phyloP scores from a whole-genome alignment of 2,797 vertebrate species.

The Buphagus erythrorhynchus region DNA sequence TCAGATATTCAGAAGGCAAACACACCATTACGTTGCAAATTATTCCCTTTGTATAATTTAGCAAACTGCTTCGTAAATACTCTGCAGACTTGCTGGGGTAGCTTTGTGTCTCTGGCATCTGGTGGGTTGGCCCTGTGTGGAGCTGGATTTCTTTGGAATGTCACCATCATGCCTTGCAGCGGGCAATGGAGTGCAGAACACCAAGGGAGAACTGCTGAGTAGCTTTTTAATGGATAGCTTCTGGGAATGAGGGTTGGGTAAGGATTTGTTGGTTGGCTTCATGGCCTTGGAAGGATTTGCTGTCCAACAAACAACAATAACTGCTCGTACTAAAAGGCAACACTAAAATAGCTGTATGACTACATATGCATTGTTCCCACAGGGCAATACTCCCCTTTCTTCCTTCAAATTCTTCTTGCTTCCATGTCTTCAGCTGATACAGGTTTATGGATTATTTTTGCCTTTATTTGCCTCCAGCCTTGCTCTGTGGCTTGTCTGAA shows the following conservation, averaged over 20 bases:
- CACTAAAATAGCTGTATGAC: neutral
- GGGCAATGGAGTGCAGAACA: neutral
- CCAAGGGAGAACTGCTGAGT: rapidly evolving
- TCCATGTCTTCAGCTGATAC: neutral
- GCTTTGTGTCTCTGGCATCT: neutral
- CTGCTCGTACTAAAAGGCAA: neutral
- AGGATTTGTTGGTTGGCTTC: neutral
- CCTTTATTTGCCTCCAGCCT: neutral
- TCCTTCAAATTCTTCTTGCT: neutral
- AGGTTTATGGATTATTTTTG: neutral
- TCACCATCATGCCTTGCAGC: neutral
- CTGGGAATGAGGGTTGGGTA: neutral
- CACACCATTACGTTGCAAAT: slow-evolving; percentile 46
- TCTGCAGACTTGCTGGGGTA: neutral
- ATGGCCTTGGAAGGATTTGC: neutral
- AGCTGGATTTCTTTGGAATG: neutral
- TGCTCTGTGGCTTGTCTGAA: neutral
- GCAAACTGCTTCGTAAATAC: slow-evolving; percentile 53
- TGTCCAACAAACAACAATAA: neutral
- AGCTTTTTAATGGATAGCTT: neutral
- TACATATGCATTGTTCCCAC: rapidly evolving
- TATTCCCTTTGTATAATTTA: slow-evolving; percentile 63
- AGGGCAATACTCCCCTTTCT: neutral
- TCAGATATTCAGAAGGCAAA: slow-evolving; percentile 67
- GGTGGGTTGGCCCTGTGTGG: neutral